Conservation (phyloP, 1,140 invertebrate species). For the Drosophila nigromelanica region DNA sequence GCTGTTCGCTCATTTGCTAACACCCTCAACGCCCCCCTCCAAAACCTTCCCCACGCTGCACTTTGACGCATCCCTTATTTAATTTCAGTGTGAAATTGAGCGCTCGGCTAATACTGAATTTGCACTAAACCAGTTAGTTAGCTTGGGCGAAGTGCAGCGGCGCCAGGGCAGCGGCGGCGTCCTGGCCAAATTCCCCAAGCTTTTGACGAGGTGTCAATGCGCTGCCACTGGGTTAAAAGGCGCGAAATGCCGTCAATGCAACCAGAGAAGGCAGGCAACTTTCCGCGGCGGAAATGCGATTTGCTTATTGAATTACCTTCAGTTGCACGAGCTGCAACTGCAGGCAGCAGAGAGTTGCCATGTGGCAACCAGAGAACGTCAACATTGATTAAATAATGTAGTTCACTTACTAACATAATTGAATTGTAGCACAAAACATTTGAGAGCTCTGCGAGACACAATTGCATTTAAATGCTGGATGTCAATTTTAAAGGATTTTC, state of each 20-base stretch:
- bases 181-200: constrained; percentile 45
- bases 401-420: constrained; percentile 26
- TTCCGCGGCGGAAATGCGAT: constrained; percentile 75
- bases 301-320: constrained; percentile 73
- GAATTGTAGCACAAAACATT: constrained; percentile 5
- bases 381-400: constrained; percentile 38
- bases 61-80: constrained; percentile 69
- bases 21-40: constrained; percentile 3
- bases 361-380: background rate
- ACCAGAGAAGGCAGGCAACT: constrained; percentile 21
- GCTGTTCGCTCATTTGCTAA: constrained; percentile 74
- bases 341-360: background rate
- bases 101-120: constrained; percentile 79
- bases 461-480: too few species aligned
- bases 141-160: constrained; percentile 22
- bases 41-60: constrained; percentile 16
- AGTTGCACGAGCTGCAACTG: background rate
- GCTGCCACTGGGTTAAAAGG: constrained; percentile 37
- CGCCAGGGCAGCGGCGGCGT: too few species aligned
- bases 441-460: background rate
- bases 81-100: constrained; percentile 79
- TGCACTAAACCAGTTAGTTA: constrained; percentile 75
- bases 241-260: constrained; percentile 7
- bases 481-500: too few species aligned
- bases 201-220: constrained; percentile 79